These are phyloP conservation scores for Leptarthrus brevirostris DNA, from an alignment of 2,888 invertebrate genomes.

Conservation along the genomic window DNA sequence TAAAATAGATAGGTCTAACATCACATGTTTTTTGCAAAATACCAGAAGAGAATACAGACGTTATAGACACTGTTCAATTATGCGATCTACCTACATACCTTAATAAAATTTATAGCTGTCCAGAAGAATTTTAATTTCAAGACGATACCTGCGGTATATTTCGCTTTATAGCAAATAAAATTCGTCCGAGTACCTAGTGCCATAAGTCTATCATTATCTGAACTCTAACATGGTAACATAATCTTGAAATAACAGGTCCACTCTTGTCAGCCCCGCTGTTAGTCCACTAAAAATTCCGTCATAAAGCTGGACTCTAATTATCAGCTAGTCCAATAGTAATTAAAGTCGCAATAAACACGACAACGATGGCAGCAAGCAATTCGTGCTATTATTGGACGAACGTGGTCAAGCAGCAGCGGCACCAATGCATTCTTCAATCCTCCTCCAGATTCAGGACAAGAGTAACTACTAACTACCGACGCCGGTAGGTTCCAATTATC, in stretches of 20 bases:
- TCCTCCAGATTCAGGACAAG: background rate
- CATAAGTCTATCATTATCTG: constrained; percentile 34
- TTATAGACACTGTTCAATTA: too few species aligned
- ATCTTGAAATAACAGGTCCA: background rate
- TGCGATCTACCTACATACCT: too few species aligned
- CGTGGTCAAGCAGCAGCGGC: background rate
- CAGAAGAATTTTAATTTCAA: constrained; percentile 3
- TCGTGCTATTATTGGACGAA: background rate
- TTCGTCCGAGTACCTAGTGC: constrained; percentile 1
- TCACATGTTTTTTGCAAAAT: too few species aligned
- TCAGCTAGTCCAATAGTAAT: constrained; percentile 32
- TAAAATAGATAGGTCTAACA: too few species aligned
- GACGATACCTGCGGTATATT: background rate
- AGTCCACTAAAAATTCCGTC: constrained; percentile 29
- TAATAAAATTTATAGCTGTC: constrained; percentile 10
- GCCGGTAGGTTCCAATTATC: constrained; percentile 35
- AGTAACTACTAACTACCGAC: background rate
- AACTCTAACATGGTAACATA: constrained; percentile 1
- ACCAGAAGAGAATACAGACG: too few species aligned
- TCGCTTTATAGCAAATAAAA: constrained; percentile 14
- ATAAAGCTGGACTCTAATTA: constrained; percentile 35
- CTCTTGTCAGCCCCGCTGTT: background rate
- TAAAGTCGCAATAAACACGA: constrained; percentile 41
- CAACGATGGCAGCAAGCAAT: constrained; percentile 14
- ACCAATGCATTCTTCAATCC: constrained; percentile 27